Evolutionary conservation across 2,113 vertebrate genomes (phyloP).

Genomic region (Tretioscincus oriximinensis): DNA sequence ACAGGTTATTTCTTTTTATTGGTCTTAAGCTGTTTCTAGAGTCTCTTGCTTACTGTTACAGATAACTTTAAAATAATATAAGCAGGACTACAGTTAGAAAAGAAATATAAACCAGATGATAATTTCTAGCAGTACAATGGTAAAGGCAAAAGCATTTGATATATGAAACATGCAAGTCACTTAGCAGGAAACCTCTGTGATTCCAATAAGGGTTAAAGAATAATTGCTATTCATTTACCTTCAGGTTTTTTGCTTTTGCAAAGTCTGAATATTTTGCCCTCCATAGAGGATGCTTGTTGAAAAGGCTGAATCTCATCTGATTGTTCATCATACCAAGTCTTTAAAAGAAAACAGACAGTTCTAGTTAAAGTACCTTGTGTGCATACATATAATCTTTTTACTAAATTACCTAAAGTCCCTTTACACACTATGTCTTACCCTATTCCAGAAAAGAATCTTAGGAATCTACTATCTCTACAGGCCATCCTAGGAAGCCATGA

Average conservation of each 20-base stretch:
- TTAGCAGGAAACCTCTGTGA: too few species aligned
- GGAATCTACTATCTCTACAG: too few species aligned
- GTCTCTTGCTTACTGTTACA: too few species aligned
- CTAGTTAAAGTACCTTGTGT: slow-evolving; percentile 4
- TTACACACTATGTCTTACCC: too few species aligned
- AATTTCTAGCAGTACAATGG: neutral
- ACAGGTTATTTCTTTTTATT: too few species aligned
- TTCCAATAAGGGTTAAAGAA: neutral
- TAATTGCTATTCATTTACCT: slow-evolving; percentile 70
- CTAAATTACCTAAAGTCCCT: too few species aligned
- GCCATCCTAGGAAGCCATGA: too few species aligned
- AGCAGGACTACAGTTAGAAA: neutral
- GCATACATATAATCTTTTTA: neutral
- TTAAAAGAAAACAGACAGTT: slow-evolving; percentile 55
- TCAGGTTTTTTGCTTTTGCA: slow-evolving; percentile 67
- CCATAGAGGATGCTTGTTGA: neutral
- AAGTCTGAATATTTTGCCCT: slow-evolving; percentile 62
- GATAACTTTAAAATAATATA: neutral
- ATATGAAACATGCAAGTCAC: neutral
- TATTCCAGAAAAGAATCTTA: too few species aligned
- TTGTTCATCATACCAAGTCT: slow-evolving; percentile 71
- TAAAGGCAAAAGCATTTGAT: neutral
- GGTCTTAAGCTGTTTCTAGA: too few species aligned
- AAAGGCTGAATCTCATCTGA: fast-evolving
- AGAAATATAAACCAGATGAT: neutral